Conservation (phyloP, 1,140 invertebrate species). For the Meloidogyne chitwoodi region DNA sequence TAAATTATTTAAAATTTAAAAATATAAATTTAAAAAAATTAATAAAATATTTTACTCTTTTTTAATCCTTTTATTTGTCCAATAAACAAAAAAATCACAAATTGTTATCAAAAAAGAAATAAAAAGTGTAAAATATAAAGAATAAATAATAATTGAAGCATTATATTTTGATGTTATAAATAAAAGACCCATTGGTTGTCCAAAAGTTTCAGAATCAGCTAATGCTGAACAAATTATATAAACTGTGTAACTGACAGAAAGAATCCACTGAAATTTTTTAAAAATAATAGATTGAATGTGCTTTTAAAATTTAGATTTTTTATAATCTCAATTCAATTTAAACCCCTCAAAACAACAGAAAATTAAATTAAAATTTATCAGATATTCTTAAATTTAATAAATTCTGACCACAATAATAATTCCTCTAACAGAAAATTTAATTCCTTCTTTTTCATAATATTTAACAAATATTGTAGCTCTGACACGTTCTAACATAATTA, state of each 20-base stretch:
- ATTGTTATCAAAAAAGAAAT: not conserved
- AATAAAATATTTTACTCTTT: too few relatives aligned
- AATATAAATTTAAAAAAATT: too few relatives aligned
- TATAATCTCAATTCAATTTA: too few relatives aligned
- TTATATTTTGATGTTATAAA: not conserved
- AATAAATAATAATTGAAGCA: constrained; percentile 4
- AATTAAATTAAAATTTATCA: too few relatives aligned
- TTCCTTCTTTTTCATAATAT: constrained; percentile 8
- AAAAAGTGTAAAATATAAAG: not conserved
- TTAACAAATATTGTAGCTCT: constrained; percentile 2
- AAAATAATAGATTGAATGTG: too few relatives aligned
- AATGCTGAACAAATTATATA: not conserved
- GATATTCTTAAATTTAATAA: too few relatives aligned
- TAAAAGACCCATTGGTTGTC: not conserved
- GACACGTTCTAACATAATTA: constrained; percentile 5
- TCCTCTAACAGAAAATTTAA: not conserved
- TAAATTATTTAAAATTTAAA: too few relatives aligned
- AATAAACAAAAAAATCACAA: constrained; percentile 1
- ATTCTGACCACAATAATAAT: not conserved
- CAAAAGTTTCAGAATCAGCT: not conserved
- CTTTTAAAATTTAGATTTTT: too few relatives aligned
- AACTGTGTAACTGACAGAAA: not conserved
- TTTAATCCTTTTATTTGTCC: not conserved
- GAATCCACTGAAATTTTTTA: not conserved
- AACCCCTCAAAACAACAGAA: too few relatives aligned